Conservation (phyloP, 2,113 vertebrate species). For the Rhinogobius similis region DNA sequence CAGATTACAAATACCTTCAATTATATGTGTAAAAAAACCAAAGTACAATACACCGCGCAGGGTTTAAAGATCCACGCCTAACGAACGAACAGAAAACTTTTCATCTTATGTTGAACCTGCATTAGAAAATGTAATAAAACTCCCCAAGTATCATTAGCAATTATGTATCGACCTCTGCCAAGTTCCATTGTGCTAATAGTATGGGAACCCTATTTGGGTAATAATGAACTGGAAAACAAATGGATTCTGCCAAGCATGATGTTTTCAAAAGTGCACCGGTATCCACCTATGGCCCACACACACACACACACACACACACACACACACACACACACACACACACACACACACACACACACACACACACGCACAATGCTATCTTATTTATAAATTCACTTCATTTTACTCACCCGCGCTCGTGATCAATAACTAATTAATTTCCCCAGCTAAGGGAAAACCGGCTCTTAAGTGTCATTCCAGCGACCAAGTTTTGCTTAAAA, state of each 20-base stretch:
- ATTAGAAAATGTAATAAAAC: background rate
- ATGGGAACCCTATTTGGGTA: conserved; percentile 19
- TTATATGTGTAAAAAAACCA: background rate
- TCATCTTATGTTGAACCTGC: conserved; percentile 1
- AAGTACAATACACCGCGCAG: background rate
- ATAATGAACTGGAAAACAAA: conserved; percentile 69
- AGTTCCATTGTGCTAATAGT: background rate
- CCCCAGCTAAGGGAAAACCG: conserved; percentile 50
- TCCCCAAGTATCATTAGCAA: conserved; percentile 14
- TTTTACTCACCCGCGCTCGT: conserved; percentile 66
- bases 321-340: conserved; percentile 2
- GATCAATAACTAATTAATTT: conserved; percentile 83
- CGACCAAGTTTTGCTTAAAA: conserved; percentile 43
- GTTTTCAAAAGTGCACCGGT: conserved; percentile 64
- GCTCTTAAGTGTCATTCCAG: conserved; percentile 53
- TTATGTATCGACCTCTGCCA: conserved; percentile 10
- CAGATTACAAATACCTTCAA: too few relatives aligned
- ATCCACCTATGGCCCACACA: conserved; percentile 54
- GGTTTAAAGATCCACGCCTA: background rate
- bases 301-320: conserved; percentile 5
- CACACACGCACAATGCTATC: conserved; percentile 41
- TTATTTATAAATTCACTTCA: conserved; percentile 74
- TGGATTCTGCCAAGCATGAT: conserved; percentile 69
- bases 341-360: background rate
- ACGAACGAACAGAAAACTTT: background rate